Evolutionary conservation across 2,797 vertebrate genomes (phyloP), one percentile per base, ranked within the genome.

Genomic region (Bradypus variegatus): DNA sequence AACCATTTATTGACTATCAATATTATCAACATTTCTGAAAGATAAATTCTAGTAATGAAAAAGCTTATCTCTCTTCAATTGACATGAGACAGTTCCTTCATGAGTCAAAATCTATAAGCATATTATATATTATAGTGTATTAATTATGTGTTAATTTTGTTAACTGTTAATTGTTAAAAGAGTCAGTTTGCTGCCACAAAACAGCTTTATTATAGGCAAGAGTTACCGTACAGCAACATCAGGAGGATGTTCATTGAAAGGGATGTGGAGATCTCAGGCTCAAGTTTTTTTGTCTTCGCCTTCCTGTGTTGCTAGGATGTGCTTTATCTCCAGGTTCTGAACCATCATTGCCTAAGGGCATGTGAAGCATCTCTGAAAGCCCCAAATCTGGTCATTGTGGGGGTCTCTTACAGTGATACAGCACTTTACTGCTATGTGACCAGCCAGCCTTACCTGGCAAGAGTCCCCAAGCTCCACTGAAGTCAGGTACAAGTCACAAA

Each of bases 41-140:
- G 67, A 62, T 76, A 80, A 87, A 65, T 85, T 76, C 38, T 45
- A 88, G 70, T 85, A 76, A 81, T 48, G n/a, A 41, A 93, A 87
- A 80, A 89, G 9, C 48, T 45, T 69, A 60, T 58, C 27, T 88
- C 36, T 82, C 23, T 38, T 65, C 72, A 79, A 80, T 16, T 82
- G 15, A 69, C 16, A 53, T 84, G 48, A 84, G 19, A 36, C 12
- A 69, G 31, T 73, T 90, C 80, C 78, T 89, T 41, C 10, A 69
- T 50, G 72, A 29, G 70, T 93, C 31, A 82, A 84, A 90, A 86
- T 91, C 33, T 45, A 45, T 67, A 81, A 80, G 6, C 41, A 76
- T 72, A 72, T 75, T 25, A 38, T 72, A 41, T 41, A 72, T 25
- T 72, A 27, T 19, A 41, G 12, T 72, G 27, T 72, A 38, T 18